Base-by-base conservation (phyloP, 2,888 invertebrate species). In the Zhengitettix transpicula region DNA sequence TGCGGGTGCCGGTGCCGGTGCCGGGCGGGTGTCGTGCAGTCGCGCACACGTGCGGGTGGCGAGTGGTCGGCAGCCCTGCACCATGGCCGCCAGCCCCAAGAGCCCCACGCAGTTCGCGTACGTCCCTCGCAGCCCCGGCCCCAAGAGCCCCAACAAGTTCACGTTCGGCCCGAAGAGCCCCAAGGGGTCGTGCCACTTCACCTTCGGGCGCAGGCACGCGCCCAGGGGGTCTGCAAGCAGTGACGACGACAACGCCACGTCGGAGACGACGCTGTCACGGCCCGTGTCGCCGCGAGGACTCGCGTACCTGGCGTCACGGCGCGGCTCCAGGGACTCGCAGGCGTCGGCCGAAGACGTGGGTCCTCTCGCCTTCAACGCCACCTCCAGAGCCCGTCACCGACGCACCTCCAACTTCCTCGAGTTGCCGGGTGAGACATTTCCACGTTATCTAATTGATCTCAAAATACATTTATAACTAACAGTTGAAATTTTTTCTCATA, bases 361-460 rank as follows among this genome's bases (percentile, higher is more conserved):
- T 0, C 89, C 89, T 10, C 73, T 88, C 63, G 87, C 87, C 62
- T 89, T 89, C 72, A 86, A 85, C 69, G 82, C 85, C 64, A 86
- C 87, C 40, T 83, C 84, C 66, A 79, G 89, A 2, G 86, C 85
- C 1, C 78, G 88, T 16, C 89, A 89, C 69, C 75, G 91, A 41
- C 77, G 90, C 65, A 90, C 89, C 7, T 90, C 90, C 1, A 91
- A 91, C 74, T 91, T 91, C 70, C 76, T 91, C 58, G 91, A 91
- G 71, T 73, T 91, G 66, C 91, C 91, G 72, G 88, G 90, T 90
- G 41, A 55, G 55, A 15, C 28, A 28, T n/a, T n/a, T n/a, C n/a
- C n/a, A n/a, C n/a, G n/a, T n/a, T n/a, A n/a, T n/a, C n/a, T n/a
- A n/a, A n/a, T n/a, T n/a, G n/a, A n/a, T n/a, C n/a, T n/a, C n/a